Evolutionary conservation across 1,140 invertebrate genomes (phyloP), one percentile per base, ranked within the genome.

Genomic region (Sinonovacula constricta): DNA sequence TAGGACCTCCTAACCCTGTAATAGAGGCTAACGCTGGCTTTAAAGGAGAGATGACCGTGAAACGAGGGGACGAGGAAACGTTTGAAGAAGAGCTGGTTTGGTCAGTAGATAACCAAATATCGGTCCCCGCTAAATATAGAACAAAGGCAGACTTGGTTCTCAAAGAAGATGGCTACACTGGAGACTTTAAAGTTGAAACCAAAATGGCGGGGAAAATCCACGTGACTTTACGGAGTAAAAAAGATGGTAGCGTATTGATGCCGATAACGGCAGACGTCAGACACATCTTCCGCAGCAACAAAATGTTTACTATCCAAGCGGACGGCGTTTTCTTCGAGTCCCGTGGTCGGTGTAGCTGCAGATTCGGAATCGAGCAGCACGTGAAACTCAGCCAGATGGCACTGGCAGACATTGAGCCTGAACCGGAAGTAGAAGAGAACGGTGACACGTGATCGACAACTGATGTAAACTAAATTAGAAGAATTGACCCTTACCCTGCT

Each of bases 1-100:
- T 89, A 26, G 84, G 82, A 0, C 86, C 87, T 0, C 88, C 88
- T 18, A 88, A 88, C 54, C 87, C 87, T 3, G 82, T 93, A 31
- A 88, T 92, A 26, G 92, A 93, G 76, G 88, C 92, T 5, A 92
- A 92, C 77, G 91, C 91, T 22, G 92, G 92, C 2, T 92, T 93
- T 75, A 90, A 91, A 66, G 87, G 90, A 51, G 92, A 93, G 74
- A 75, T 92, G 67, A 82, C 87, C 24, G 87, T 93, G 60, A 89
- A 88, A 54, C 90, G 90, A 67, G 83, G 89, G 28, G 84, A 83
- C 54, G 91, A 90, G 53, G 89, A 92, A 51, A 90, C 87, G 1
- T 90, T 91, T 66, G 90, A 91, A 34, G 90, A 92, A 60, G 87
- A 89, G 66, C 81, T 93, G 34, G 85, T 88, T 22, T 93, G 92